These are phyloP conservation scores for Drosophila anceps DNA, from an alignment of 2,888 invertebrate species.

Conservation along the genomic window DNA sequence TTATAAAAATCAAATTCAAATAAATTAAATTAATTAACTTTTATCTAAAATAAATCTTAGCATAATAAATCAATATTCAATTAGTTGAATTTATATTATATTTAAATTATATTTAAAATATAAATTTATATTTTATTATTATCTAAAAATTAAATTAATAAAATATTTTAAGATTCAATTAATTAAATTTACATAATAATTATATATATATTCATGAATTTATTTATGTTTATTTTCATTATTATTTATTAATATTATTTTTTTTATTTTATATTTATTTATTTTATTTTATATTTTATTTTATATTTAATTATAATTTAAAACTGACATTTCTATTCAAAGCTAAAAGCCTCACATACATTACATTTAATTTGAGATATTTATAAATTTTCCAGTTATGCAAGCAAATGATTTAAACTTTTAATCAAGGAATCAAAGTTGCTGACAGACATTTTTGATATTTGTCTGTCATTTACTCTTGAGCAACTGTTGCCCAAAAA, in stretches of 20 bases:
- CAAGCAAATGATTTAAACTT: neutral
- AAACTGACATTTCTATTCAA: neutral
- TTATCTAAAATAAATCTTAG: no score
- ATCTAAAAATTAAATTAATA: no score
- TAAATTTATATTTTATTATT: no score
- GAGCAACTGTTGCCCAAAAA: constrained; percentile 30
- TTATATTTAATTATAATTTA: neutral
- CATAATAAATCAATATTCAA: neutral
- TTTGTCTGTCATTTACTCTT: constrained; percentile 1
- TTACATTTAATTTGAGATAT: neutral
- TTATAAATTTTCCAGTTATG: neutral
- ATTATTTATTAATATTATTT: no score
- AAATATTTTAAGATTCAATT: no score
- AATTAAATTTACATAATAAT: no score
- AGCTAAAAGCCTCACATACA: neutral
- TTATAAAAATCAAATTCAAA: neutral
- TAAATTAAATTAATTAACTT: neutral
- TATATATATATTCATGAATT: no score
- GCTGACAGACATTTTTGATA: neutral
- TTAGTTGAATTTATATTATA: no score
- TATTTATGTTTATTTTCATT: no score
- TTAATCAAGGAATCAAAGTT: constrained; percentile 1
- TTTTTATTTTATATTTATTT: neutral
- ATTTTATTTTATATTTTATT: neutral
- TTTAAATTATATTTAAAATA: neutral